These are phyloP conservation scores for Serrognathus titanus DNA, from an alignment of 2,888 invertebrate species.

Conservation along the genomic window DNA sequence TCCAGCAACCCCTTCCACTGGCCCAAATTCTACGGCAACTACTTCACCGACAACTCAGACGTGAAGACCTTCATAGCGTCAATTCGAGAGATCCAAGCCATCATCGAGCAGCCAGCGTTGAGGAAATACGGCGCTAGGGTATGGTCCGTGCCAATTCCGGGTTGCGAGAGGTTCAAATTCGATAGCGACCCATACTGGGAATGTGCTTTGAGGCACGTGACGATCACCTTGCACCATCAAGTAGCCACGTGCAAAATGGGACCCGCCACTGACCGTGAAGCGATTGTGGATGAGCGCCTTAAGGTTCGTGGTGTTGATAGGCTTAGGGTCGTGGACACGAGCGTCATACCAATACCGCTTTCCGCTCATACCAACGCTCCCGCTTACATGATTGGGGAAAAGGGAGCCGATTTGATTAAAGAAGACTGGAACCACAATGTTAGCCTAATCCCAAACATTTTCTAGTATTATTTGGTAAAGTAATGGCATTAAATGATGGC, in stretches of 20 bases:
- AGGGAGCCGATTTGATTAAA: constrained; percentile 54
- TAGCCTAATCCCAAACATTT: too few species aligned
- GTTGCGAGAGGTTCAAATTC: constrained; percentile 47
- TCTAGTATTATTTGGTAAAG: too few species aligned
- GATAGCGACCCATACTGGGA: constrained; percentile 53
- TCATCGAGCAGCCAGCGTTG: constrained; percentile 51
- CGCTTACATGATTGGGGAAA: constrained; percentile 57
- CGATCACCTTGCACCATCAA: constrained; percentile 53
- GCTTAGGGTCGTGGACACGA: constrained; percentile 56
- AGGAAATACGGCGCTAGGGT: constrained; percentile 47
- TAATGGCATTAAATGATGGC: too few species aligned
- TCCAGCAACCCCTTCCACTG: constrained; percentile 67
- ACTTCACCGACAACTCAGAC: constrained; percentile 61
- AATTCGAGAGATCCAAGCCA: constrained; percentile 52
- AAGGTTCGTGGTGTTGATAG: constrained; percentile 52
- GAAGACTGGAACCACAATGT: constrained; percentile 20
- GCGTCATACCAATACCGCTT: constrained; percentile 54
- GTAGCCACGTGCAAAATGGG: constrained; percentile 59
- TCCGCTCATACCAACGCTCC: constrained; percentile 55
- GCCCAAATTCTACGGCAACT: constrained; percentile 75
- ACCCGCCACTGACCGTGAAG: constrained; percentile 49
- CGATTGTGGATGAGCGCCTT: constrained; percentile 56
- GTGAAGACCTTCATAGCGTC: constrained; percentile 39
- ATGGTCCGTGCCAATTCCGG: constrained; percentile 50
- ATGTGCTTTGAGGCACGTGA: constrained; percentile 50